Evolutionary conservation across 2,797 vertebrate species (phyloP).

Genomic region (Parauchenoglanis ngamensis): DNA sequence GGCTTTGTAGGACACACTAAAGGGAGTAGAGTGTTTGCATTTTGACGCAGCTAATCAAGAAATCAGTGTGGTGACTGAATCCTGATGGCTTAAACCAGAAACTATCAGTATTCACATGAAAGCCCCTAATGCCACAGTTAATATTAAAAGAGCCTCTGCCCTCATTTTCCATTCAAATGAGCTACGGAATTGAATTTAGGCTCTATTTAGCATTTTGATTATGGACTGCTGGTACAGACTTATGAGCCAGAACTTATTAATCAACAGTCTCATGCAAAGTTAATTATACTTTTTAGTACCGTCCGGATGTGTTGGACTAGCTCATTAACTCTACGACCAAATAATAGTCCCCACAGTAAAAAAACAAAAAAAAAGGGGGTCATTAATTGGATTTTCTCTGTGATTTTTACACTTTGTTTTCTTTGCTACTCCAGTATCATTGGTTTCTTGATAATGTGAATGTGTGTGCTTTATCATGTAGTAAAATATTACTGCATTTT

Average conservation of each 20-base stretch:
- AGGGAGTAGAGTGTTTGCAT: background rate
- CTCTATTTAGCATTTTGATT: conserved; percentile 73
- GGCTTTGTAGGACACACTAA: background rate
- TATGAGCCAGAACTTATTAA: conserved; percentile 68
- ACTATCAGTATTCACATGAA: conserved; percentile 1
- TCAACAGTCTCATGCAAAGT: conserved; percentile 48
- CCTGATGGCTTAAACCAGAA: background rate
- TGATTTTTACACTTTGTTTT: background rate
- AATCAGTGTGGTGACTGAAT: background rate
- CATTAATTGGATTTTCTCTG: background rate
- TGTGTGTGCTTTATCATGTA: background rate
- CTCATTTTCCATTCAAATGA: conserved; percentile 70
- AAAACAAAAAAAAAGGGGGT: background rate
- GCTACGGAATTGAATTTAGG: conserved; percentile 73
- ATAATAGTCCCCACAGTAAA: background rate
- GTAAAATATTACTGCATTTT: background rate
- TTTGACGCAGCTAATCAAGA: background rate
- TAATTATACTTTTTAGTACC: conserved; percentile 37
- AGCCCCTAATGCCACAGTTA: conserved; percentile 61
- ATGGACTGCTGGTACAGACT: conserved; percentile 65
- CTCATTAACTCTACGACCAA: background rate
- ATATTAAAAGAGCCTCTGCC: conserved; percentile 71
- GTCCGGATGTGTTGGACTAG: conserved; percentile 12
- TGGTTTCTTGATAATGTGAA: background rate
- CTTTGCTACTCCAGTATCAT: background rate